Conservation (phyloP, 2,113 vertebrate genomes). For the Acrocephalus arundinaceus region DNA sequence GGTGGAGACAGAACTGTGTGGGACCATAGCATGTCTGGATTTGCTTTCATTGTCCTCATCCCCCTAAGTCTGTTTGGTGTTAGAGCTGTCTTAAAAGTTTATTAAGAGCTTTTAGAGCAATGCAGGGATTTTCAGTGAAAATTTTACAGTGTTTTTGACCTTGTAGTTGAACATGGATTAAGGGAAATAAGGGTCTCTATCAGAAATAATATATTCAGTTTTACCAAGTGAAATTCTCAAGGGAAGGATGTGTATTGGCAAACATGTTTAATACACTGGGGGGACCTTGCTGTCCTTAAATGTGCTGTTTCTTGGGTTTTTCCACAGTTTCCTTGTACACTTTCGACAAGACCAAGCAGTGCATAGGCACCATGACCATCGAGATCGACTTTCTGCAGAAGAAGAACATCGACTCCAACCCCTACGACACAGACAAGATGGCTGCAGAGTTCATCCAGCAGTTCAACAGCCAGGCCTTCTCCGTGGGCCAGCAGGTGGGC, state of each 20-base stretch:
- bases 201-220: background rate
- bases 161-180: background rate
- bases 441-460: slow-evolving; percentile 89
- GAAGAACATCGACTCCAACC: slow-evolving; percentile 90
- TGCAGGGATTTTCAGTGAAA: background rate
- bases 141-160: background rate
- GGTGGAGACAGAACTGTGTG: background rate
- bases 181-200: background rate
- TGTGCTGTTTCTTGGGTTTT: background rate
- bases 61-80: background rate
- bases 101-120: background rate
- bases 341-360: slow-evolving; percentile 92
- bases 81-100: background rate
- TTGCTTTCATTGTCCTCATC: background rate
- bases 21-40: background rate
- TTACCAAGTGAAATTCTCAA: background rate
- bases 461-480: slow-evolving; percentile 93
- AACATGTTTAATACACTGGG: accelerated
- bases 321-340: slow-evolving; percentile 82
- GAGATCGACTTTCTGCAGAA: slow-evolving; percentile 97
- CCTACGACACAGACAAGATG: slow-evolving; percentile 94
- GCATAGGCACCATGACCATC: slow-evolving; percentile 87
- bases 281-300: background rate
- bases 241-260: accelerated
- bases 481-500: slow-evolving; percentile 86